These are phyloP conservation scores for Polydrusus pterygomalis DNA, from an alignment of 2,888 invertebrate genomes.

Conservation along the genomic window DNA sequence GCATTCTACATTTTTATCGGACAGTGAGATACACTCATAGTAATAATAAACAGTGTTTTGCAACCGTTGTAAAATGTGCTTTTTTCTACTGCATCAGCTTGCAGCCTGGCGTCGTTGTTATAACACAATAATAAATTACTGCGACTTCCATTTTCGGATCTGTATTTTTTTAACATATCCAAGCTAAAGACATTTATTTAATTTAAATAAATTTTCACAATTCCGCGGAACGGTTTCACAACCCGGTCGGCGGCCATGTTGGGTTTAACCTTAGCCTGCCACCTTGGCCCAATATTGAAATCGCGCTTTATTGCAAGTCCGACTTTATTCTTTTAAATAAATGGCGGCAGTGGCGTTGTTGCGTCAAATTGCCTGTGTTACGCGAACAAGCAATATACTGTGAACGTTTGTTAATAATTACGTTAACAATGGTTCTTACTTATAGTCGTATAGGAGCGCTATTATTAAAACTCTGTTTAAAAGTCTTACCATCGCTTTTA, in stretches of 20 bases:
- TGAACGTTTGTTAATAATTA: slow-evolving; percentile 46
- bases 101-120: neutral
- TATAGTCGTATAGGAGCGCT: neutral
- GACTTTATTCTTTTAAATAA: slow-evolving; percentile 52
- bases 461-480: too few species aligned
- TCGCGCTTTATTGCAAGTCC: slow-evolving; percentile 53
- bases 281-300: slow-evolving; percentile 58
- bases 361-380: slow-evolving; percentile 45
- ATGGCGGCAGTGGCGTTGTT: slow-evolving; percentile 47
- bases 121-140: slow-evolving; percentile 36
- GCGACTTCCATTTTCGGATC: slow-evolving; percentile 47
- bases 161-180: slow-evolving; percentile 32
- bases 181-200: slow-evolving; percentile 38
- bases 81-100: slow-evolving; percentile 1
- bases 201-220: slow-evolving; percentile 56
- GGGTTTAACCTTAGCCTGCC: slow-evolving; percentile 57
- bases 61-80: neutral
- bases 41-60: neutral
- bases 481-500: too few species aligned
- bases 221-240: slow-evolving; percentile 53
- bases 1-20: too few species aligned
- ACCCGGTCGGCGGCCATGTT: slow-evolving; percentile 53
- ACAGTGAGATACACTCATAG: neutral
- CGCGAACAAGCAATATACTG: slow-evolving; percentile 33
- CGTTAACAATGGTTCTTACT: slow-evolving; percentile 1